Conservation (phyloP, 2,797 vertebrate species). For the Chiloscyllium punctatum region DNA sequence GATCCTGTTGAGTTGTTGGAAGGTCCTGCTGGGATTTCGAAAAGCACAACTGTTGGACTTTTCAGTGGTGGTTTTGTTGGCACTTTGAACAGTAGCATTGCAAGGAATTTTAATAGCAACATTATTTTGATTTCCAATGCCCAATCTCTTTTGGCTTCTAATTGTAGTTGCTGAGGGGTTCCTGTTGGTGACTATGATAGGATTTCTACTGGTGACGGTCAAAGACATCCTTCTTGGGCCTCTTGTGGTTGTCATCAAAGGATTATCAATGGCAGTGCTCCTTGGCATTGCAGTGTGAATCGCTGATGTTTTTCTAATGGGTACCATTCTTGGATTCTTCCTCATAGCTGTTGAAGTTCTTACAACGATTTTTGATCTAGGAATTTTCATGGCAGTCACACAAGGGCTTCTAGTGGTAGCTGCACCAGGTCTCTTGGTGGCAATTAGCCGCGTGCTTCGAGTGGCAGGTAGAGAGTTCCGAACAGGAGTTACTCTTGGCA, state of each 20-base stretch:
- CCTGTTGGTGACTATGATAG: background rate
- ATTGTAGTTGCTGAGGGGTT: background rate
- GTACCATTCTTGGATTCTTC: too few relatives aligned
- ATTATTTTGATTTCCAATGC: background rate
- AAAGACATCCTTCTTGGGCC: background rate
- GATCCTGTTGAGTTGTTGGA: background rate
- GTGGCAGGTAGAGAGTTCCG: background rate
- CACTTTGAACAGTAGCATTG: background rate
- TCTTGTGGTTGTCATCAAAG: background rate
- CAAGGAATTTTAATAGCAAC: too few relatives aligned
- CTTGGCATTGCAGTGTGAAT: background rate
- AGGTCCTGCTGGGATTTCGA: background rate
- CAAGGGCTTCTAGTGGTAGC: background rate
- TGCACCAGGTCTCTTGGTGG: background rate
- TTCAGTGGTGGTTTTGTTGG: background rate
- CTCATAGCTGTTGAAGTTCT: background rate
- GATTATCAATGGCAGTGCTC: background rate
- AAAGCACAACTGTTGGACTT: background rate
- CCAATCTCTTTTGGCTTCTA: background rate
- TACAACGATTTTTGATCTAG: background rate
- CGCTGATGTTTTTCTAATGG: background rate
- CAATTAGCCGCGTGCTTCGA: background rate
- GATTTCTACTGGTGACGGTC: background rate
- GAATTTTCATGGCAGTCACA: background rate
- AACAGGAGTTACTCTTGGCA: background rate